Evolutionary conservation across 2,888 invertebrate genomes (phyloP).

Genomic region (Atherix ibis): DNA sequence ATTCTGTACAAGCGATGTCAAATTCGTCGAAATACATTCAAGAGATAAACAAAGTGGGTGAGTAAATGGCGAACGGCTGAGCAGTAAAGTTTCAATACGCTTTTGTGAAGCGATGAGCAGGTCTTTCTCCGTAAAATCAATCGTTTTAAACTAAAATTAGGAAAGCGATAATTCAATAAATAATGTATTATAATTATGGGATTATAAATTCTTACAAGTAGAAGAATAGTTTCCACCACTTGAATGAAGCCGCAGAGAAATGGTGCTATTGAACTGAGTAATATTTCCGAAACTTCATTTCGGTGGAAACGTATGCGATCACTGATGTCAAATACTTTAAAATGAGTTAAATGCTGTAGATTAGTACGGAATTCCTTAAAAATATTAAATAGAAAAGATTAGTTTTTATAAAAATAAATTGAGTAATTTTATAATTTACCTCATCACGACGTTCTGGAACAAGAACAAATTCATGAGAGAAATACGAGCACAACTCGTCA

Average conservation of each 20-base stretch:
- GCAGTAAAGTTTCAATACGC: conserved; percentile 38
- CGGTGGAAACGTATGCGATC: conserved; percentile 28
- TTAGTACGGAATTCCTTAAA: conserved; percentile 37
- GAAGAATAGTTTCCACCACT: conserved; percentile 33
- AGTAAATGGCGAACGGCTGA: conserved; percentile 25
- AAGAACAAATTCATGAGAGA: conserved; percentile 49
- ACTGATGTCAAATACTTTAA: conserved; percentile 22
- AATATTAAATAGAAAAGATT: no score
- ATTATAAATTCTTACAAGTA: not conserved
- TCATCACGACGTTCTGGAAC: conserved; percentile 36
- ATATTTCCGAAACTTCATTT: conserved; percentile 34
- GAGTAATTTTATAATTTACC: no score
- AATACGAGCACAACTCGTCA: conserved; percentile 33
- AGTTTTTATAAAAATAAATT: no score
- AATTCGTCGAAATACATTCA: conserved; percentile 43
- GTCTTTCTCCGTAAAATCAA: conserved; percentile 34
- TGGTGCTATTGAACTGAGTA: conserved; percentile 44
- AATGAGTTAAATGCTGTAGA: conserved; percentile 23
- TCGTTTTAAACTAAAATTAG: conserved; percentile 20
- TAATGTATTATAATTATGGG: no score
- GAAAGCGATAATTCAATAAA: no score
- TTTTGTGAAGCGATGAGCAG: conserved; percentile 42
- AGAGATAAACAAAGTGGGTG: conserved; percentile 63
- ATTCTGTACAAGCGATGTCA: conserved; percentile 36
- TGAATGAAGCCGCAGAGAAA: conserved; percentile 48